phyloP scores from a whole-genome alignment of 1,140 invertebrate genomes.

The Oncopeltus fasciatus region DNA sequence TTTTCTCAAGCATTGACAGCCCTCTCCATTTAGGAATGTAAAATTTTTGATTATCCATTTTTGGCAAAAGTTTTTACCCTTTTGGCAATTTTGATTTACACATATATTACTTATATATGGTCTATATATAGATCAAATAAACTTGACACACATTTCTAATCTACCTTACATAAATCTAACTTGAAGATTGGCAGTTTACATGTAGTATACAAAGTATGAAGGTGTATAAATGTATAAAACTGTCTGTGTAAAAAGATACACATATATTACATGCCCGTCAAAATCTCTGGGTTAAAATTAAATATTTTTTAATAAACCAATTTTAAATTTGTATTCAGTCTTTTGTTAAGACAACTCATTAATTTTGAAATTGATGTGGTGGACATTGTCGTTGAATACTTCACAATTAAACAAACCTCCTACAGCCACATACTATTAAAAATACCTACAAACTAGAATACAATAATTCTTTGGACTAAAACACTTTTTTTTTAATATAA shows the following conservation, averaged over 20 bases:
- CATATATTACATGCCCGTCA: background rate
- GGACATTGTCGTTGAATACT: too few relatives aligned
- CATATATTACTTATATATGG: background rate
- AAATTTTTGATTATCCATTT: constrained; percentile 2
- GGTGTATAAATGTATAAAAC: constrained; percentile 6
- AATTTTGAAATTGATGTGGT: too few relatives aligned
- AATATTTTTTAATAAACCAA: too few relatives aligned
- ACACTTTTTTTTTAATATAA: background rate
- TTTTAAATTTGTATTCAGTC: too few relatives aligned
- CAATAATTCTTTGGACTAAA: constrained; percentile 2
- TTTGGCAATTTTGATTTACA: constrained; percentile 1
- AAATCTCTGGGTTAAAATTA: background rate
- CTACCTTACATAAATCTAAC: background rate
- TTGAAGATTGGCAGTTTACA: background rate
- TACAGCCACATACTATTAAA: constrained; percentile 5
- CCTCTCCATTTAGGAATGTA: background rate
- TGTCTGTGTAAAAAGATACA: constrained; percentile 1
- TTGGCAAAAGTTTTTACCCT: background rate
- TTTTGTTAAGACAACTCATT: too few relatives aligned
- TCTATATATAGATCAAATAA: constrained; percentile 7
- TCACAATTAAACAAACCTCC: too few relatives aligned
- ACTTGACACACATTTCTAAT: background rate
- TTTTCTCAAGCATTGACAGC: background rate
- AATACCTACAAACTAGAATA: background rate
- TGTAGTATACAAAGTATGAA: constrained; percentile 8